Conservation (phyloP, 2,888 invertebrate genomes). For the Nemurella pictetii region DNA sequence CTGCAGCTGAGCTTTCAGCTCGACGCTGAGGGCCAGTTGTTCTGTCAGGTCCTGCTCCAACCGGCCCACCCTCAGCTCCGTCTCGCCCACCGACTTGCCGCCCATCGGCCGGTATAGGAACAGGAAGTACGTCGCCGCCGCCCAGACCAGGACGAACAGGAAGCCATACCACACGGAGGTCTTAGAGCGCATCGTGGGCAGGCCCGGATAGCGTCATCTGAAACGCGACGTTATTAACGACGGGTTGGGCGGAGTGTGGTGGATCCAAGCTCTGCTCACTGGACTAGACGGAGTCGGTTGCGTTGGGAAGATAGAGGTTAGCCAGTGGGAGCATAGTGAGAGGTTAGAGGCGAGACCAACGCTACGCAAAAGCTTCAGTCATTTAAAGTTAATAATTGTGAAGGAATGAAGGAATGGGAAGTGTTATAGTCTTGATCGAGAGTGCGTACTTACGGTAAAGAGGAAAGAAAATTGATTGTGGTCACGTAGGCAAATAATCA, state of each 20-base stretch:
- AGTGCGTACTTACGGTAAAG: not conserved
- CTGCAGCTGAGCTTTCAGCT: constrained; percentile 53
- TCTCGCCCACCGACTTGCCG: constrained; percentile 45
- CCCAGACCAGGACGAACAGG: constrained; percentile 57
- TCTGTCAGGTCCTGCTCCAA: constrained; percentile 55
- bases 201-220: constrained; percentile 38
- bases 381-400: not conserved
- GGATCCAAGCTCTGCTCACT: too few species aligned
- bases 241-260: not conserved
- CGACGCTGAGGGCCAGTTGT: constrained; percentile 55
- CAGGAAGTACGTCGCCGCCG: constrained; percentile 58
- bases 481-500: not conserved
- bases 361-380: not conserved
- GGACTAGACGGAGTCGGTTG: too few species aligned
- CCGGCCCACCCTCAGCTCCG: constrained; percentile 42
- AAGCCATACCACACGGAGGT: constrained; percentile 37
- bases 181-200: constrained; percentile 41
- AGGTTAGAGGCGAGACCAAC: not conserved
- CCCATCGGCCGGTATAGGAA: constrained; percentile 55
- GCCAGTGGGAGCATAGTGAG: not conserved
- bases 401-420: too few species aligned
- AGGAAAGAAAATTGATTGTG: not conserved
- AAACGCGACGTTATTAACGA: not conserved
- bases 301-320: not conserved
- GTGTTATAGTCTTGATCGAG: not conserved